Evolutionary conservation across 2,888 invertebrate genomes (phyloP), one percentile per base, ranked within the genome.

Genomic region (Drosophila conformis): DNA sequence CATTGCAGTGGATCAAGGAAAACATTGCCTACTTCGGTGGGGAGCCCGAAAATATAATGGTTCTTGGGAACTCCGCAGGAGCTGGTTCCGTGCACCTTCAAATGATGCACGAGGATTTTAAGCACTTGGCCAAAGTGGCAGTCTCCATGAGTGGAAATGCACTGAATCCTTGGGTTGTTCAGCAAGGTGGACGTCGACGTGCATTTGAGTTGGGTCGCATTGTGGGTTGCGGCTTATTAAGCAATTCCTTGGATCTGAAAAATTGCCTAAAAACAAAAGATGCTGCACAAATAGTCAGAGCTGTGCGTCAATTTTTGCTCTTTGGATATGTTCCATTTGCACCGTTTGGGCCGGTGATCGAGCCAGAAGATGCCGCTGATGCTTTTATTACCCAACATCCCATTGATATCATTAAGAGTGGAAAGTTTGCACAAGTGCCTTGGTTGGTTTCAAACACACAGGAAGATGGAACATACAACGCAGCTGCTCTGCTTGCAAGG

Each of bases 31-130:
- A 96, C 2, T 84, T 84, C 27, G 84, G 84, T 0, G 84, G 84
- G 0, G 73, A 78, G 0, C 95, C 96, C 1, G 94, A 95, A 51
- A 95, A 95, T 66, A 94, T 97, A 36, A 95, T 96, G 0, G 91
- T 97, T 4, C 91, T 95, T 0, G 97, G 97, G 4, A 94, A 95
- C 87, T 96, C 96, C 5, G 96, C 97, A 0, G 97, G 97, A 0
- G 96, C 95, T 36, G 96, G 95, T 6, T 96, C 96, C 80, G 96
- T 96, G 0, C 96, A 97, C 90, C 95, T 96, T 74, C 97, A 96
- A 76, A 95, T 95, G 78, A 81, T 97, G 18, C 95, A 96, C 0
- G 95, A 95, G 13, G 67, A 85, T 7, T 80, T 91, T 2, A 57
- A 68, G 18, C 58, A 81, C 4, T 6, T 89, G 27, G 89, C 80